Conservation (phyloP, 2,797 vertebrate species). For the Rachycentron canadum region DNA sequence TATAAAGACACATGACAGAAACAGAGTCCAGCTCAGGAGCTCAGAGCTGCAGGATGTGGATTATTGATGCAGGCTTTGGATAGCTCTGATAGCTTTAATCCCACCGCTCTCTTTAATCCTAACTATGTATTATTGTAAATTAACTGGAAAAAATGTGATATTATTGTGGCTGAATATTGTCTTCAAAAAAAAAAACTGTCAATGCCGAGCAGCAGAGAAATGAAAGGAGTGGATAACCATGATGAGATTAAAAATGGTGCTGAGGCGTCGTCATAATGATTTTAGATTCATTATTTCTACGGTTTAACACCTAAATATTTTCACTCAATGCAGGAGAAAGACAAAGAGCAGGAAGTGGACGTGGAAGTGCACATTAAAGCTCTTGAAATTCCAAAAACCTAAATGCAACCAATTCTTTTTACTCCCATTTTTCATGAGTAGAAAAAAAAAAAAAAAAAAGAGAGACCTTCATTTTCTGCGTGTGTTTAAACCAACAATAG, state of each 20-base stretch:
- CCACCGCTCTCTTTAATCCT: conserved; percentile 28
- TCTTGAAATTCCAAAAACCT: too few relatives aligned
- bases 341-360: not conserved
- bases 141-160: conserved; percentile 3
- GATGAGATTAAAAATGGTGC: not conserved
- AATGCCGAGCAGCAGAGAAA: not conserved
- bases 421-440: too few relatives aligned
- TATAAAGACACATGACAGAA: conserved; percentile 28
- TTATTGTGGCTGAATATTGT: not conserved
- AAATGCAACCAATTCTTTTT: too few relatives aligned
- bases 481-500: too few relatives aligned
- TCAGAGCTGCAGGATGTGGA: conserved; percentile 46
- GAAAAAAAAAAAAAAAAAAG: too few relatives aligned
- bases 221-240: not conserved
- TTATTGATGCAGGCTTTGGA: conserved; percentile 42
- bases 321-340: not conserved
- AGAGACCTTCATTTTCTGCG: too few relatives aligned
- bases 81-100: conserved; percentile 38
- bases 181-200: not conserved
- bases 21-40: not conserved
- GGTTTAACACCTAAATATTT: not conserved
- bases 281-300: not conserved
- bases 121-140: conserved; percentile 5
- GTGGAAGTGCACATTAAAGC: not conserved
- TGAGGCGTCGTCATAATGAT: not conserved